Evolutionary conservation across 2,113 vertebrate species (phyloP), one percentile per base, ranked within the genome.

Genomic region (Esox niger): DNA sequence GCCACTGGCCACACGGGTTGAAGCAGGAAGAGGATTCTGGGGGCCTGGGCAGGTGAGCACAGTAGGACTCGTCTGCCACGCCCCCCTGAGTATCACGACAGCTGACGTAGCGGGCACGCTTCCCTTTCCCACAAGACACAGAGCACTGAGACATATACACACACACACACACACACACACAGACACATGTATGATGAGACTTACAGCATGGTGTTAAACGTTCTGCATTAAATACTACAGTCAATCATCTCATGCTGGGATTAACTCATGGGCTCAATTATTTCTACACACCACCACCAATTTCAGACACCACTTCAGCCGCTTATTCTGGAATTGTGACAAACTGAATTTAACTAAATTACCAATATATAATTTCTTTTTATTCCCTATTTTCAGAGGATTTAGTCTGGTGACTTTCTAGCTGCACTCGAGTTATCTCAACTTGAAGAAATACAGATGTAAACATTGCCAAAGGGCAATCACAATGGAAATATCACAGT

Each of bases 1-100:
- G 94, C 97, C 97, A 98, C 43, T 95, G 93, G 75, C 95, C 96
- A 80, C 97, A 99, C 1, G 93, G 88, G 81, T 86, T 97, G 83
- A 96, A 96, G 74, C 97, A 98, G 70, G 73, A 75, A 6, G 92
- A 87, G 58, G 87, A 68, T 82, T 97, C 95, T 3, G 93, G 89
- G 4, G 97, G 97, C 20, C 94, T 91, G 10, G 94, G 92, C 63
- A 90, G 81, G 77, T 95, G 91, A 62, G 91, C 82, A 31, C 97
- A 99, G 47, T 87, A 84, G 0, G 93, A 92, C 73, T 96, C 95
- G 46, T 96, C 95, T 1, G 94, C 95, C 68, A 94, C 86, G 10
- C 84, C 88, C 32, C 94, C 94, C 3, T 89, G 78, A 72, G 83
- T 87, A 47, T 98, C 95, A 52, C 95, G 92, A 75, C 97, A 99